Evolutionary conservation across 2,888 invertebrate genomes (phyloP), one percentile per base, ranked within the genome.

Genomic region (Melanargia galathea): DNA sequence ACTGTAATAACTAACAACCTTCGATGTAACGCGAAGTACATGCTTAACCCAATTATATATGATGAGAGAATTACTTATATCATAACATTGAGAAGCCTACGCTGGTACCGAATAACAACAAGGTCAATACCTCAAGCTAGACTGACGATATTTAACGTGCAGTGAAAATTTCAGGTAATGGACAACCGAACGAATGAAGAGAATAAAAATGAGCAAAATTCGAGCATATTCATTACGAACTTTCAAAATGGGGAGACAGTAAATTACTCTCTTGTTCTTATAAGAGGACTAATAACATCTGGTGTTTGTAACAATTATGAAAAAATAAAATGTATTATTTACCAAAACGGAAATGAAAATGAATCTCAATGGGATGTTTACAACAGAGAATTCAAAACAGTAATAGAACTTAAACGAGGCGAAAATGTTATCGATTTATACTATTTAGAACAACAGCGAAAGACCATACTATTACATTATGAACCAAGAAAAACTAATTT

Each of bases 371-470:
- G 95, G 94, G 93, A 93, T 67, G 88, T 95, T 48, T 82, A 92
- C 56, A 93, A 93, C 69, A 93, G 94, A 40, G 93, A 94, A 75
- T 96, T 96, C 77, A 95, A 96, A 82, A 92, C 93, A 30, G 81
- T 96, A 62, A 86, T 95, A 4, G 93, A 94, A 71, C 85, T 96
- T 45, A 82, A 88, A 65, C 86, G 85, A 49, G 96, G 96, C 11
- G 85, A 90, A 72, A 96, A 96, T 82, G 76, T 90, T 45, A 86
- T 96, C 64, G 88, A 89, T 67, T 81, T 96, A 43, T 90, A 93
- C 71, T 94, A 93, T 69, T 86, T 92, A 52, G 83, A 88, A 48
- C 86, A 89, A 65, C 82, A 87, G 71, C 74, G 75, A 52, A 84
- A 87, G 70, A 84, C 84, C 54, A 73, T 95, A 30, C 73, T 85